A percentile compares a stretch with the other conserved stretches of the same genome.
Conservation (phyloP, 2,113 vertebrate genomes). For the Nesogale talazaci region DNA sequence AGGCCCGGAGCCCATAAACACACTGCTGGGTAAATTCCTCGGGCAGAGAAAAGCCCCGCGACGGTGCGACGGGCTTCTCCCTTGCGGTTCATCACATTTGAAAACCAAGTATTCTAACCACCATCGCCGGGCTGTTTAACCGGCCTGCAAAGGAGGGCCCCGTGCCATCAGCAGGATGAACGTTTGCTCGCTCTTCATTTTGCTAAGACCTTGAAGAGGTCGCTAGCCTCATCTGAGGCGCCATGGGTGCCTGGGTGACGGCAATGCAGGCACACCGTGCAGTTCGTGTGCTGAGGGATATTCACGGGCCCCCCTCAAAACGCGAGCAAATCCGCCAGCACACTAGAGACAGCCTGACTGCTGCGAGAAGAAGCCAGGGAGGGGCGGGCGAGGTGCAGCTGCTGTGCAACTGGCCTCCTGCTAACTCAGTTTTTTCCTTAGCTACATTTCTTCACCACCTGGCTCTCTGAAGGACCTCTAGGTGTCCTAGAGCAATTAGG, state of each 20-base stretch:
- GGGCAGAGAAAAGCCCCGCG: conserved; percentile 6
- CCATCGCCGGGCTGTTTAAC: neutral
- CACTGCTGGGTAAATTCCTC: neutral
- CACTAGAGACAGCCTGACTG: neutral
- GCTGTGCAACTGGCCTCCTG: neutral
- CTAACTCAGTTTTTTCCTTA: neutral
- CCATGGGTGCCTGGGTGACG: conserved; percentile 30
- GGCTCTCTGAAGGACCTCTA: conserved; percentile 6
- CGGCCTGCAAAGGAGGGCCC: conserved; percentile 2
- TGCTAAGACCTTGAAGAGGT: conserved; percentile 7
- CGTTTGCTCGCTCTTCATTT: conserved; percentile 29
- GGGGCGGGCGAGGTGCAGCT: rapidly evolving
- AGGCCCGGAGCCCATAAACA: conserved; percentile 8
- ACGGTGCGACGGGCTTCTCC: neutral
- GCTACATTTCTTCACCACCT: neutral
- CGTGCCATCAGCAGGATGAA: neutral
- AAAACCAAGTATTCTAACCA: conserved; percentile 5
- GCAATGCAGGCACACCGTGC: neutral
- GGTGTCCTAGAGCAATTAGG: conserved; percentile 3
- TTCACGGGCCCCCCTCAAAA: neutral
- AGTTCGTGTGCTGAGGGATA: conserved; percentile 42
- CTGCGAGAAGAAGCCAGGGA: neutral
- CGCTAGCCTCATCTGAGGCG: neutral
- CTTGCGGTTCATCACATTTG: neutral
- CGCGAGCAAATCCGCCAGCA: neutral